These are phyloP conservation scores for Neolamprologus kungweensis DNA, from an alignment of 2,113 vertebrate species.

Conservation along the genomic window DNA sequence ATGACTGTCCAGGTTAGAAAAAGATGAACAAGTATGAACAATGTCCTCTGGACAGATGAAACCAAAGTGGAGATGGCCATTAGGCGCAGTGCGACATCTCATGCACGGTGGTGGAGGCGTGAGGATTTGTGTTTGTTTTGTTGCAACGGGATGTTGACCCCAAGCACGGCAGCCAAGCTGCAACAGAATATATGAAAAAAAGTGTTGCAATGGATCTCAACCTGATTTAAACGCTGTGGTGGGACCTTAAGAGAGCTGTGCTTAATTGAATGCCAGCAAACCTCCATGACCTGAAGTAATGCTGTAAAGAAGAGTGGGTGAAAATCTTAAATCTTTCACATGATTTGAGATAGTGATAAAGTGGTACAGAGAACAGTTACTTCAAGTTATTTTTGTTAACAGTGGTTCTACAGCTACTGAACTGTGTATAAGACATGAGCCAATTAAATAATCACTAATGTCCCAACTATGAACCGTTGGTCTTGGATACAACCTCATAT, in stretches of 20 bases:
- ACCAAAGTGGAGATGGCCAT: background rate
- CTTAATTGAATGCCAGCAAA: background rate
- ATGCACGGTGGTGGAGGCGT: background rate
- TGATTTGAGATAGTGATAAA: background rate
- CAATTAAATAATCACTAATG: background rate
- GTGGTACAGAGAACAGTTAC: background rate
- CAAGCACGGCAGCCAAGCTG: background rate
- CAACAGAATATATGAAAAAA: background rate
- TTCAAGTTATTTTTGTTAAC: background rate
- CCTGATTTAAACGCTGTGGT: background rate
- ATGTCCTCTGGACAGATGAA: background rate
- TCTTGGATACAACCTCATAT: fast-evolving
- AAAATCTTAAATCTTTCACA: background rate
- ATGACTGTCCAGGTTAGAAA: background rate
- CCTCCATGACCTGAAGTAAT: background rate
- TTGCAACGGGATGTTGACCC: background rate
- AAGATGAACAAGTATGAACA: background rate
- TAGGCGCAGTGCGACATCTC: fast-evolving
- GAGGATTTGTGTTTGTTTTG: background rate
- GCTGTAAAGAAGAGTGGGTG: background rate
- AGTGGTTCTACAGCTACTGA: background rate
- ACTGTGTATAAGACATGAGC: background rate
- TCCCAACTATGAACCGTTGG: background rate
- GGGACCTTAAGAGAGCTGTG: background rate
- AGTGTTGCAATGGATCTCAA: background rate